phyloP scores from a whole-genome alignment of 2,113 vertebrate species.

The Pseudois nayaur region DNA sequence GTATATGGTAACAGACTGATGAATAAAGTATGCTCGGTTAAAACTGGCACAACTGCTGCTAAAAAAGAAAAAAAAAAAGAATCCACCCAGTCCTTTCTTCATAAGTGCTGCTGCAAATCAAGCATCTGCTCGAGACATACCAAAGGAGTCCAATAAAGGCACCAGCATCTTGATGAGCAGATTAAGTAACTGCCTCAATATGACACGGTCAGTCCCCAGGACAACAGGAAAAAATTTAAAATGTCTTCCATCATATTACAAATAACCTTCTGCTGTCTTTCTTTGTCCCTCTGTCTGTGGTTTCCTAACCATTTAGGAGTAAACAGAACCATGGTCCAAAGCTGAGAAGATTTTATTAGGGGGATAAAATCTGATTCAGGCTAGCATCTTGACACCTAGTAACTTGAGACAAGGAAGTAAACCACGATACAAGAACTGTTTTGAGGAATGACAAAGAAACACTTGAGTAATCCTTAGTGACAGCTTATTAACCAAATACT shows the following conservation, averaged over 20 bases:
- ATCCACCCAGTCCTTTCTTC: neutral
- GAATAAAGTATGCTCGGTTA: neutral
- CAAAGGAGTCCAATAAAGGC: neutral
- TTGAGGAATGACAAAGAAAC: neutral
- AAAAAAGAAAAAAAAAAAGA: neutral
- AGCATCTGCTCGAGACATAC: neutral
- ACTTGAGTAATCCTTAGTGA: neutral
- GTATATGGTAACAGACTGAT: neutral
- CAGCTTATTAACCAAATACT: neutral
- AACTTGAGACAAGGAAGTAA: neutral
- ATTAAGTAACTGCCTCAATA: neutral
- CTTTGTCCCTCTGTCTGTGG: neutral
- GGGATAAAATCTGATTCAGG: neutral
- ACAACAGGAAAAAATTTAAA: neutral
- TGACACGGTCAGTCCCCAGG: neutral
- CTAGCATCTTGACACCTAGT: neutral
- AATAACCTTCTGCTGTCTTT: neutral
- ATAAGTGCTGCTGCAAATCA: neutral
- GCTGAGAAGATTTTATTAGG: neutral
- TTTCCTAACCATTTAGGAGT: neutral
- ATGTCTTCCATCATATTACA: neutral
- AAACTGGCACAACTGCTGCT: neutral
- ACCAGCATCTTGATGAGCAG: neutral
- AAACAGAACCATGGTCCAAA: neutral
- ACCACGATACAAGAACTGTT: neutral